phyloP scores from a whole-genome alignment of 2,113 vertebrate genomes.

The Pterophyllum scalare region DNA sequence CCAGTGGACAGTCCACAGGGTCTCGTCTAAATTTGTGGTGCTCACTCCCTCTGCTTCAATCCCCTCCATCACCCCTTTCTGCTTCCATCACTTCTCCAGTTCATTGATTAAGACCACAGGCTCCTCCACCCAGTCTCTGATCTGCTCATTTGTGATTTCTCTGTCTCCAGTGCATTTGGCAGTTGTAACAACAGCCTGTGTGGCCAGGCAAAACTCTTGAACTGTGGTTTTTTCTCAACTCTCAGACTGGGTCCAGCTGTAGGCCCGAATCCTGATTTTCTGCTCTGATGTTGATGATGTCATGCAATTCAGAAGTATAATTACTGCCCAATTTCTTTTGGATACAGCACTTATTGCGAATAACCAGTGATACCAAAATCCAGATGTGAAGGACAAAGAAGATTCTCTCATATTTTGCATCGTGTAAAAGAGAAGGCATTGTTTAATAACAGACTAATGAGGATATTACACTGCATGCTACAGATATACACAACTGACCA shows the following conservation, averaged over 20 bases:
- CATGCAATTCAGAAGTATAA: slow-evolving; percentile 25
- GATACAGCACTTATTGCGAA: slow-evolving; percentile 1
- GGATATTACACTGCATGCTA: not conserved
- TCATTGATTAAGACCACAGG: slow-evolving; percentile 31
- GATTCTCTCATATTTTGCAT: not conserved
- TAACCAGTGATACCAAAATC: not conserved
- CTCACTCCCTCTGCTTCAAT: slow-evolving; percentile 7
- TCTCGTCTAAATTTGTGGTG: slow-evolving; percentile 22
- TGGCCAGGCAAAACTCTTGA: slow-evolving; percentile 38
- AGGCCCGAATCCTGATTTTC: slow-evolving; percentile 23
- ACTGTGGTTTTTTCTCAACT: slow-evolving; percentile 33
- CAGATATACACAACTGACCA: not conserved
- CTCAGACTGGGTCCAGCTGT: slow-evolving; percentile 7
- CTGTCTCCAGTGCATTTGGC: slow-evolving; percentile 29
- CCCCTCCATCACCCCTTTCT: slow-evolving; percentile 7
- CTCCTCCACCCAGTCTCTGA: slow-evolving; percentile 40
- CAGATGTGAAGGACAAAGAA: slow-evolving; percentile 7
- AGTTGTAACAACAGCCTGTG: slow-evolving; percentile 39
- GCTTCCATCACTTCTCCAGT: slow-evolving; percentile 3
- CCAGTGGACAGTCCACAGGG: slow-evolving; percentile 72
- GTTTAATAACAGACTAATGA: not conserved
- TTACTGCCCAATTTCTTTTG: not conserved
- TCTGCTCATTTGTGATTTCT: slow-evolving; percentile 42
- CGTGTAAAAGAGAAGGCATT: not conserved
- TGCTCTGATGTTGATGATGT: slow-evolving; percentile 40